Base-by-base conservation (phyloP, 2,888 invertebrate species). In the Opisthograptis luteolata region DNA sequence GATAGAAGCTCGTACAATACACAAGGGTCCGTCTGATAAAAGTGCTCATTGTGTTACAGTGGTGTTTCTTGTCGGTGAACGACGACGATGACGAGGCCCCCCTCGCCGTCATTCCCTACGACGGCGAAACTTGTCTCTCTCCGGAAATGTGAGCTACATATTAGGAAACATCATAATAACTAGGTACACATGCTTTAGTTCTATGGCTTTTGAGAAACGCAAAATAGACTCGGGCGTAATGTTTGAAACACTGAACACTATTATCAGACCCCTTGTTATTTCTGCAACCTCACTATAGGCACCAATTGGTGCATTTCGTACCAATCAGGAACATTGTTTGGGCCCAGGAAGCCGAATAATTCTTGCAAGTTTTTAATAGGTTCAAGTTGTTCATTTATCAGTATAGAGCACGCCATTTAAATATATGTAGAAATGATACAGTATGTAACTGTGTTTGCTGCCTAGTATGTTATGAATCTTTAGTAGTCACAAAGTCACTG, bases 141-240 rank as follows among this genome's bases (percentile, higher is more conserved):
- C 34, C 47, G 15, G 34, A 47, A 47, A 48, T 30, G 47, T 48
- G 47, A 48, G 47, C 47, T n/a, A 24, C 30, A 2, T 17, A 36
- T 25, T 14, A 10, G 22, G 12, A n/a, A 34, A 42, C 5, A 34
- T 17, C 17, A 17, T 10, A 28, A 27, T 28, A 28, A 22, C 30
- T 20, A 35, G 7, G n/a, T 31, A 40, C 46, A 36, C 30, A 20
- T 10, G 46, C 39, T 46, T 46, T 30, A n/a, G 14, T 12, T 13
- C 9, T 24, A 14, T 25, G 19, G 34, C 39, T 34, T 31, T 12
- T 31, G 39, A 22, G 0, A 35, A 13, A 28, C 13, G 31, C 43
- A 44, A 34, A 10, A 39, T 28, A 47, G 34, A 28, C n/a, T 22
- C 7, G 13, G 13, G n/a, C 20, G n/a, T 22, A 20, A 12, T 12